Evolutionary conservation across 2,113 vertebrate genomes (phyloP).

Genomic region (Axis porcinus): DNA sequence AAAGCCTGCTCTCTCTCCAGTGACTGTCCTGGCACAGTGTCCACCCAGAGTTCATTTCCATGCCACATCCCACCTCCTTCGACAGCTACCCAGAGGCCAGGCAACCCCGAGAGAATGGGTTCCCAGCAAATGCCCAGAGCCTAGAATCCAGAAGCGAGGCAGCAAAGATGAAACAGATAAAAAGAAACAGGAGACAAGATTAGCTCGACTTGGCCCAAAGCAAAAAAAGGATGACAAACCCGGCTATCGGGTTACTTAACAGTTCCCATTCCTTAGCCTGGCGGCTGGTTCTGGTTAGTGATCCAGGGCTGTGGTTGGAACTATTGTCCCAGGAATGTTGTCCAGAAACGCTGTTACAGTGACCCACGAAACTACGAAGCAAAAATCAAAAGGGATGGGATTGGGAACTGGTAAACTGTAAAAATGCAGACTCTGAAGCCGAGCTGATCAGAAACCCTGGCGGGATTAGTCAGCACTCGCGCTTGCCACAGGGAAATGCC

Average conservation of each 20-base stretch:
- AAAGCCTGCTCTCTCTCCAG: background rate
- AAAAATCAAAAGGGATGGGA: background rate
- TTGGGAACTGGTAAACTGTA: background rate
- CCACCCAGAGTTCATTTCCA: background rate
- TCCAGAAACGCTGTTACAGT: conserved; percentile 22
- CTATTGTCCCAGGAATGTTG: background rate
- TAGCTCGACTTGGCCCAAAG: conserved; percentile 44
- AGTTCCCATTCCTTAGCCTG: background rate
- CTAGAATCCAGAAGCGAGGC: conserved; percentile 8
- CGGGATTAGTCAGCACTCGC: background rate
- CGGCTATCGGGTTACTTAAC: conserved; percentile 21
- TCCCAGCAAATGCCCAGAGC: background rate
- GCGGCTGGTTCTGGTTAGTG: conserved; percentile 6
- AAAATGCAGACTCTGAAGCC: background rate
- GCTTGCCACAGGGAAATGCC: conserved; percentile 59
- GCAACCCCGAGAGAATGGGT: background rate
- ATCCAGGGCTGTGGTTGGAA: conserved; percentile 9
- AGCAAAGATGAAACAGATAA: background rate
- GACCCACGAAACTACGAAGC: background rate
- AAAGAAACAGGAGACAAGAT: background rate
- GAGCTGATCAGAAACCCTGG: background rate
- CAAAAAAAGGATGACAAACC: conserved; percentile 38
- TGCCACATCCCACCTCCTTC: background rate
- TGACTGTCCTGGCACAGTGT: background rate
- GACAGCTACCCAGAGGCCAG: background rate